Evolutionary conservation across 2,888 invertebrate species (phyloP).

Genomic region (Epirrita christyi): DNA sequence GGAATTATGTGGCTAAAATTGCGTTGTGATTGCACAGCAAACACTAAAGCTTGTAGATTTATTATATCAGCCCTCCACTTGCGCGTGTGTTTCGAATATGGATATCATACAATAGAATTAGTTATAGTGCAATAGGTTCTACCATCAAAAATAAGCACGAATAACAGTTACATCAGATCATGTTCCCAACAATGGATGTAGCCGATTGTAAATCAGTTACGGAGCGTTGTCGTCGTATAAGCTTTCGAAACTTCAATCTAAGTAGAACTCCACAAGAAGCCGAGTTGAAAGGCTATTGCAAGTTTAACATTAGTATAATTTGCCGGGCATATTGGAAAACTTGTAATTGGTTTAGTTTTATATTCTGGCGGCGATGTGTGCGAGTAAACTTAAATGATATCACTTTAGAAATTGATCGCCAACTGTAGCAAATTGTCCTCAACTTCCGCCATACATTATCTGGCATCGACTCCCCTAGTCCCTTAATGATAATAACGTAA

Average conservation of each 20-base stretch:
- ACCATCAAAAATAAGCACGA: no score
- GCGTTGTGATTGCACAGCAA: constrained; percentile 61
- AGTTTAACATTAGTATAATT: constrained; percentile 77
- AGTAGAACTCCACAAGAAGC: constrained; percentile 59
- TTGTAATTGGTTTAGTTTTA: constrained; percentile 82
- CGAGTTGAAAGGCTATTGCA: constrained; percentile 63
- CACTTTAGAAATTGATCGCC: constrained; percentile 56
- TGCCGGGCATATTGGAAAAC: constrained; percentile 78
- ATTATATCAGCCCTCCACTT: constrained; percentile 59
- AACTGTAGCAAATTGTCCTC: constrained; percentile 32
- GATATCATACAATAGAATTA: constrained; percentile 1
- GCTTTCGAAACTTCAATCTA: constrained; percentile 60
- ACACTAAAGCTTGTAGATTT: constrained; percentile 61
- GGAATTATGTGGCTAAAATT: constrained; percentile 71
- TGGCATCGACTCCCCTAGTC: constrained; percentile 16
- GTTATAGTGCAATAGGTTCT: no score
- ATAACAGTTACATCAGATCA: constrained; percentile 2
- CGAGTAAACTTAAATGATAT: constrained; percentile 66
- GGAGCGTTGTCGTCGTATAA: constrained; percentile 41
- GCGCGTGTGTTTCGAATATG: constrained; percentile 31
- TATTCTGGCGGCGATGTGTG: constrained; percentile 68
- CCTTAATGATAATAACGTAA: constrained; percentile 25
- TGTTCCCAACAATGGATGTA: constrained; percentile 16
- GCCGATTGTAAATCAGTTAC: constrained; percentile 42
- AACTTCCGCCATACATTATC: constrained; percentile 30